Base-by-base conservation (phyloP, 2,888 invertebrate species). In the Vesta saturnalis region DNA sequence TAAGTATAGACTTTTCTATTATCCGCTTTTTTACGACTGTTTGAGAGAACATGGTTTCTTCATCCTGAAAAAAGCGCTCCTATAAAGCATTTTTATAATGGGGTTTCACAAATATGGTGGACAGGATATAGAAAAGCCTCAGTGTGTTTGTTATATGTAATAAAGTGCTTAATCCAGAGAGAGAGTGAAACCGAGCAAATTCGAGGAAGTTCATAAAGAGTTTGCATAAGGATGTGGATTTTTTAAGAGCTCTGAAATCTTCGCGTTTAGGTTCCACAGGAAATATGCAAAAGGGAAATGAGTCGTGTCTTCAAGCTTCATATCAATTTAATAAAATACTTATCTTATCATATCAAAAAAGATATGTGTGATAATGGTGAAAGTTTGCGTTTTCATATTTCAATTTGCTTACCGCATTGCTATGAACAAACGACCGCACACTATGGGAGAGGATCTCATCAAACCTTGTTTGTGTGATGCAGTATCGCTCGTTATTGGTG, bases 181-280 rank as follows among this genome's bases (percentile, higher is more conserved):
- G 12, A 43, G 43, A 3, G 14, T 43, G 43, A 43, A 43, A 66
- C 72, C 73, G 67, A 70, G 73, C 58, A 70, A 72, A 69, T 69
- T 74, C 55, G 71, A 23, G 4, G 71, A 71, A 70, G 70, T 72
- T 72, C 71, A 72, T 62, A 71, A 74, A 23, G 71, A 74, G 69
- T 72, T 72, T 39, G 70, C 56, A 70, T 65, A 73, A 73, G 66
- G 49, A 73, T 70, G 60, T 72, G 63, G 35, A 21, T 56, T 56
- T 56, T 23, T 56, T 56, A 22, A 56, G 22, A 56, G 22, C 22
- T 23, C 23, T 56, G 56, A 23, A 56, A 30, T 22, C 56, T 56
- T 56, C 35, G 55, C 55, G n/a, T 19, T 19, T 55, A 21, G 30
- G 10, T 30, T 30, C 30, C 30, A n/a, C n/a, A n/a, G n/a, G n/a